Base-by-base conservation (phyloP, 2,888 invertebrate genomes). In the Rotaria socialis region DNA sequence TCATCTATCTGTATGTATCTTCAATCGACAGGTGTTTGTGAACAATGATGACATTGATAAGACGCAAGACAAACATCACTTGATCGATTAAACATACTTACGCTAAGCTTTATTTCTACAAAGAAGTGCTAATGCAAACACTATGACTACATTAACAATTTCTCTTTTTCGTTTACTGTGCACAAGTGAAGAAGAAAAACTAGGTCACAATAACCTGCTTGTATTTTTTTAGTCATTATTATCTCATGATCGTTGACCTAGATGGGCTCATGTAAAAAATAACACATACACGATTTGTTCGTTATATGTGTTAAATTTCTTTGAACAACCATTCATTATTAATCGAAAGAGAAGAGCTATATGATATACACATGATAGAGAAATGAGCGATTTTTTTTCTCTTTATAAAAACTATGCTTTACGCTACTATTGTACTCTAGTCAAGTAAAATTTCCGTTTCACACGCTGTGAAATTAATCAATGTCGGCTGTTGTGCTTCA, bases 171-270 rank as follows among this genome's bases (percentile, higher is more conserved):
- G 24, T 24, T 56, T 56, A 56, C 24, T 7, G 7, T 22, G 6
- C 24, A 56, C 22, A 56, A 24, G 6, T 16, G 7, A 19, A 67
- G 5, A 67, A 19, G 19, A 67, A 67, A 35, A 41, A 41, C 19
- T 67, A 67, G 67, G 67, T 67, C 67, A 67, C 19, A 16, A 67
- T 14, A 41, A 67, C 35, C 67, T 67, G 35, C 19, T 67, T 27
- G 35, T 19, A 50, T 67, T 41, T 3, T 67, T 52, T 67, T 16
- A 67, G 27, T 67, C 67, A 67, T 67, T 35, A 35, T 27, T 35
- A 67, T 27, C 67, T 67, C 35, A 67, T 67, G 67, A 67, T 67
- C 67, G 35, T 67, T 67, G 35, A 67, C 35, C 67, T 67, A 67
- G 35, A 35, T 67, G 35, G 35, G 35, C 14, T 67, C 35, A 27